Evolutionary conservation across 2,797 vertebrate species (phyloP).

Genomic region (Ispidina lecontei): DNA sequence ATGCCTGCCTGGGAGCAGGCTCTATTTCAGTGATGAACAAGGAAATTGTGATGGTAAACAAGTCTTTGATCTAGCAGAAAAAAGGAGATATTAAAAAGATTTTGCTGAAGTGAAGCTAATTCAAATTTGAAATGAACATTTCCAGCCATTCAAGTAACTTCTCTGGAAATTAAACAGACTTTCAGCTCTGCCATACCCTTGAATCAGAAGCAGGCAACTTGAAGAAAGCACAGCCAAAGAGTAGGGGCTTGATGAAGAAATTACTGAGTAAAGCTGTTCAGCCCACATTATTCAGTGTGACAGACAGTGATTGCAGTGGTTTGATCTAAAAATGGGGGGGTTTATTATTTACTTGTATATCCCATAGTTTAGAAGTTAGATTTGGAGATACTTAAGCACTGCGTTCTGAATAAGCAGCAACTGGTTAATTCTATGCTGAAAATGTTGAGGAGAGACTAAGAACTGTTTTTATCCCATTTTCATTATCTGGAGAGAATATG

Average conservation of each 20-base stretch:
- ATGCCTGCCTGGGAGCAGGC: neutral
- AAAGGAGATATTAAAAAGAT: constrained; percentile 19
- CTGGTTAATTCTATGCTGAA: neutral
- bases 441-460: neutral
- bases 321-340: neutral
- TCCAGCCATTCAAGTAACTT: constrained; percentile 3
- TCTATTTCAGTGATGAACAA: constrained; percentile 8
- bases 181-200: neutral
- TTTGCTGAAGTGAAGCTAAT: constrained; percentile 43
- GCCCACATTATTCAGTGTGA: neutral
- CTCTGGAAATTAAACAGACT: constrained; percentile 4
- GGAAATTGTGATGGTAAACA: constrained; percentile 40
- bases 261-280: neutral
- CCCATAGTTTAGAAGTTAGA: neutral
- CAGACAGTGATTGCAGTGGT: neutral
- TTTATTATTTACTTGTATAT: neutral
- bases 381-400: neutral
- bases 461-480: neutral
- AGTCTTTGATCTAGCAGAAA: constrained; percentile 20
- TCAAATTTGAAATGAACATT: constrained; percentile 26
- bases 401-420: neutral
- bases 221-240: neutral
- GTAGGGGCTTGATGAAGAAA: neutral
- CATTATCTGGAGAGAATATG: neutral
- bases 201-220: neutral